Evolutionary conservation across 1,140 invertebrate species (phyloP).

Genomic region (Micrasema longulum): DNA sequence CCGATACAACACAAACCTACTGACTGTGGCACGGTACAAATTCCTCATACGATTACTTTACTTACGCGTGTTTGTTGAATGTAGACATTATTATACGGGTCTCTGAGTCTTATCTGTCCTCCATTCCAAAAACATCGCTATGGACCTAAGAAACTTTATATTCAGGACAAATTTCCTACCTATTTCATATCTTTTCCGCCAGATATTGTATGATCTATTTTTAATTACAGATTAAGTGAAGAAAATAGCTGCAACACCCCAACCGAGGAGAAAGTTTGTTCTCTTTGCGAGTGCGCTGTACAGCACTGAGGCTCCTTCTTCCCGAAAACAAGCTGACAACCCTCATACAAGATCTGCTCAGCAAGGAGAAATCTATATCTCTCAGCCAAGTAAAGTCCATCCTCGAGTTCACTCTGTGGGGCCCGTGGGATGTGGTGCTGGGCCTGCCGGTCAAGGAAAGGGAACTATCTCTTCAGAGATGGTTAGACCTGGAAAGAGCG

Average conservation of each 20-base stretch:
- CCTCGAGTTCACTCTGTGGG: constrained; percentile 87
- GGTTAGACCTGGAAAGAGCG: constrained; percentile 86
- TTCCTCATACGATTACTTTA: too few species aligned
- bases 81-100: too few species aligned
- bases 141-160: too few species aligned
- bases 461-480: constrained; percentile 79
- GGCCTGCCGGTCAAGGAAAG: constrained; percentile 75
- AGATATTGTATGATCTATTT: too few species aligned
- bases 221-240: constrained; percentile 68
- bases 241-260: constrained; percentile 69
- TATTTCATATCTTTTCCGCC: too few species aligned
- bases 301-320: constrained; percentile 75
- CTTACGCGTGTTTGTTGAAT: too few species aligned
- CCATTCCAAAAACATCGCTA: too few species aligned
- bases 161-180: too few species aligned
- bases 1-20: too few species aligned
- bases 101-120: too few species aligned
- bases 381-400: constrained; percentile 80
- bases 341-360: constrained; percentile 76
- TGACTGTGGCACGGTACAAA: too few species aligned
- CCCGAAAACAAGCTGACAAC: constrained; percentile 74
- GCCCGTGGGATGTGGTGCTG: constrained; percentile 79
- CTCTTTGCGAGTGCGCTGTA: constrained; percentile 83
- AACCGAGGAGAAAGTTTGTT: constrained; percentile 72
- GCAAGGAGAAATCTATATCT: constrained; percentile 78